Evolutionary conservation across 2,797 vertebrate genomes (phyloP), one percentile per base, ranked within the genome.

Genomic region (Muraenolepis orangiensis): DNA sequence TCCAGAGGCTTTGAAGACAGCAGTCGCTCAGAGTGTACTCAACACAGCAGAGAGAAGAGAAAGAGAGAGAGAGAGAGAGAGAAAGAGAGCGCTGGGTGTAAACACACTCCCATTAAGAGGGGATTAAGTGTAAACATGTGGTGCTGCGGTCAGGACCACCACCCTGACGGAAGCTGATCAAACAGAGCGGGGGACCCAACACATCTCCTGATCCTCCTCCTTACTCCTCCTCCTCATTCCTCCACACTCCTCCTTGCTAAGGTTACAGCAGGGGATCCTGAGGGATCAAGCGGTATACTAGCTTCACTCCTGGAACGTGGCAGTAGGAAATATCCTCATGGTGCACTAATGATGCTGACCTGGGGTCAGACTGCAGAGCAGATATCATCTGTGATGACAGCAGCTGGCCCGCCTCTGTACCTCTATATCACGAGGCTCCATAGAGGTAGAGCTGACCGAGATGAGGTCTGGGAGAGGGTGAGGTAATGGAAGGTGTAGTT

Each of bases 1-100:
- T 72, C 72, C 75, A 72, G 75, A 16, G 51, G 72, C 90, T 91
- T 90, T 93, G 89, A 91, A 92, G 84, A 61, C 72, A n/a, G 76
- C 66, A 36, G 75, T 28, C 57, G 23, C 74, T 69, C 80, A 77
- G 88, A 90, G 89, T 82, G 85, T 86, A 82, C 76, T 82, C 76
- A 83, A 83, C 79, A 79, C 78, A 78, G 81, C 64, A 83, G 73
- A 80, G 81, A 86, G 73, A 73, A 5, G 78, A 78, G 74, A 67
- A 8, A 18, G 76, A n/a, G 74, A 81, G 78, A 57, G 51, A 12
- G 1, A 38, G 36, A 38, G 51, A n/a, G 51, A 23, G 51, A 23
- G 81, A 82, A 76, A 76, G 74, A 86, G 76, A 85, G 74, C 77
- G 81, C 86, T 70, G 74, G 88, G 82, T 74, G 84, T 90, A 91